Base-by-base conservation (phyloP, 1,140 invertebrate genomes). In the Pseudachorutes palmiensis region DNA sequence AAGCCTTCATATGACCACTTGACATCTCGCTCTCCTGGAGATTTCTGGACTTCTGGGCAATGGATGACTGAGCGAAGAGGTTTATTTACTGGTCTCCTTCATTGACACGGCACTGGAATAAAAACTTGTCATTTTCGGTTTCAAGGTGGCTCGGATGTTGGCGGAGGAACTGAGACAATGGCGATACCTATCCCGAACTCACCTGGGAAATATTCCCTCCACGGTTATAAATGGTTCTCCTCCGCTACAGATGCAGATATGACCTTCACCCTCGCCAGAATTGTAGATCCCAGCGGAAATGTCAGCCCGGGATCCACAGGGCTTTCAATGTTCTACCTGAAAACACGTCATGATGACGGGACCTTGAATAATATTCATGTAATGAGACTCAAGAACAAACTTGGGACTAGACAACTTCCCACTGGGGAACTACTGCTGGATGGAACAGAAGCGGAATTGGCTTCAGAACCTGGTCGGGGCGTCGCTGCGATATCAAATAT, bases 31-130 rank as follows among this genome's bases (percentile, higher is more conserved):
- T 76, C 83, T 72, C 81, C 82, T 0, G 62, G 74, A 2, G 69
- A 76, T 24, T 84, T 84, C 71, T 85, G 84, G 84, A 85, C 83
- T 16, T 83, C 82, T 67, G 84, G 84, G 9, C 84, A 85, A 72
- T 85, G 84, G 84, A 85, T 85, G 84, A 85, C 84, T 19, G 84
- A 86, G 69, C 79, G 79, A 70, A 75, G 75, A 72, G 83, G 75
- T 76, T 64, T 28, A 30, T 49, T 28, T 59, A 1, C 2, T 0
- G 29, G 1, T 5, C 26, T 29, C 16, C 9, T 55, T 28, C 24
- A 26, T 16, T 30, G 12, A 41, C 26, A 12, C 16, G 16, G 60
- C 60, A 36, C 12, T 31, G 31, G 24, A 12, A 36, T 29, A 24
- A 62, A 16, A 28, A 33, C 22, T 36, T 63, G 19, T 19, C 30